Evolutionary conservation across 30 jellyfish, hydroid and myxozoan genomes (phyloP).

Genomic region (Aurelia sp.): DNA sequence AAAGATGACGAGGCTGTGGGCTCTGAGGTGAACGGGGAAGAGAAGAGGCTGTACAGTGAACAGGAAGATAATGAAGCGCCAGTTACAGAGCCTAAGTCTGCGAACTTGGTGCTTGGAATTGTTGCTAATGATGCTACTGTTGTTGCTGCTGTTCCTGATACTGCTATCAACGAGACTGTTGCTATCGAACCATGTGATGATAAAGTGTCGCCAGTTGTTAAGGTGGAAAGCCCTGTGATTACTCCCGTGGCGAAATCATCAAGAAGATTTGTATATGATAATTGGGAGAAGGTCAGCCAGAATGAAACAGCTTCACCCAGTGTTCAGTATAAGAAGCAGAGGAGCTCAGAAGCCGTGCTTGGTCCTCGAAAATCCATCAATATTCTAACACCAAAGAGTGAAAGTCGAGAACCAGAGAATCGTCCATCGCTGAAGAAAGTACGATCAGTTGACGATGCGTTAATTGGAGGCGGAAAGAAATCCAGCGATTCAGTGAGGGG

Average conservation of each 20-base stretch:
- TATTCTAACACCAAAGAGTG: background rate
- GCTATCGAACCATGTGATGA: background rate
- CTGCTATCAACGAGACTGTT: too few relatives aligned
- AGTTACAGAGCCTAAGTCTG: background rate
- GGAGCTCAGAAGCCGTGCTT: slow-evolving; percentile 62
- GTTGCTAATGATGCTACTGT: background rate
- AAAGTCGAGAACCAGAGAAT: slow-evolving; percentile 3
- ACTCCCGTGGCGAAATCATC: background rate
- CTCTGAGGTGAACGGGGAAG: background rate
- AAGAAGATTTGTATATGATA: background rate
- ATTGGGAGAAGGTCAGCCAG: background rate
- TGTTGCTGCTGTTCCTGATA: background rate
- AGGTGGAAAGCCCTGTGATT: background rate
- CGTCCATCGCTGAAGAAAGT: slow-evolving; percentile 13
- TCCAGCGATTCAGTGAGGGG: slow-evolving; percentile 25
- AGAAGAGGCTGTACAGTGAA: background rate
- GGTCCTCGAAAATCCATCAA: slow-evolving; percentile 16
- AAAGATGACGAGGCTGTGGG: slow-evolving; percentile 30
- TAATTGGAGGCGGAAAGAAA: slow-evolving; percentile 20
- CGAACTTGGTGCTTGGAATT: background rate
- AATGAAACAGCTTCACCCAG: background rate
- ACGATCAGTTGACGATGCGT: slow-evolving; percentile 50
- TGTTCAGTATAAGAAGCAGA: slow-evolving; percentile 8
- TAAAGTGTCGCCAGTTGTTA: slow-evolving; percentile 10
- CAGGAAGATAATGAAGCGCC: background rate